Evolutionary conservation across 2,113 vertebrate genomes (phyloP), one percentile per base, ranked within the genome.

Genomic region (Petrocephalus microphthalmus): DNA sequence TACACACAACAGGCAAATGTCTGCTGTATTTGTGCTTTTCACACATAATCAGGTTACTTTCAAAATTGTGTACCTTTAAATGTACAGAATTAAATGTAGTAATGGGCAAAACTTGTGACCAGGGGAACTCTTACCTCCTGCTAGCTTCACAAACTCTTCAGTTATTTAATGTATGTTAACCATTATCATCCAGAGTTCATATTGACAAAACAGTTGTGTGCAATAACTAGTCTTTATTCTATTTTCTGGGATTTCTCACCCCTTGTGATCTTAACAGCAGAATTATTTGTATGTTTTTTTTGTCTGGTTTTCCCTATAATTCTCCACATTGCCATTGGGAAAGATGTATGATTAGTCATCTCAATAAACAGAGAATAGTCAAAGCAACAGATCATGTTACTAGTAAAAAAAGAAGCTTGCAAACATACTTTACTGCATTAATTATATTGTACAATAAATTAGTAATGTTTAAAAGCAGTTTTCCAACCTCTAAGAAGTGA

Each of bases 391-490:
- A 74, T 5, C 33, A 51, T 49, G 20, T n/a, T 49, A 7, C 19
- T 42, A 82, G 7, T 47, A 3, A n/a, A 2, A 13, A 83, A 81
- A 81, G 42, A 42, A 15, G 47, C 33, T 20, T 81, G 51, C 60
- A 53, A 56, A 88, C 29, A 60, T n/a, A 67, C 57, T 88, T 84
- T n/a, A 64, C 45, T 60, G 45, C 82, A 84, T 29, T 53, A 85
- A 54, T 85, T 54, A 7, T 74, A 56, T 15, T 53, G 51, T 45
- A 71, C 25, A 64, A 88, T 25, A 56, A 83, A 78, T 51, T 89
- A 88, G 56, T 85, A 81, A 53, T 89, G 74, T 78, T 83, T 87
- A 82, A 42, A 81, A 81, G 42, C 22, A 87, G 37, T 86, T 33
- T 90, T 81, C 67, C 53, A 89, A 88, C 85, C 64, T 67, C 13